phyloP scores from a whole-genome alignment of 2,888 invertebrate species.

The Epirrhoe alternata region DNA sequence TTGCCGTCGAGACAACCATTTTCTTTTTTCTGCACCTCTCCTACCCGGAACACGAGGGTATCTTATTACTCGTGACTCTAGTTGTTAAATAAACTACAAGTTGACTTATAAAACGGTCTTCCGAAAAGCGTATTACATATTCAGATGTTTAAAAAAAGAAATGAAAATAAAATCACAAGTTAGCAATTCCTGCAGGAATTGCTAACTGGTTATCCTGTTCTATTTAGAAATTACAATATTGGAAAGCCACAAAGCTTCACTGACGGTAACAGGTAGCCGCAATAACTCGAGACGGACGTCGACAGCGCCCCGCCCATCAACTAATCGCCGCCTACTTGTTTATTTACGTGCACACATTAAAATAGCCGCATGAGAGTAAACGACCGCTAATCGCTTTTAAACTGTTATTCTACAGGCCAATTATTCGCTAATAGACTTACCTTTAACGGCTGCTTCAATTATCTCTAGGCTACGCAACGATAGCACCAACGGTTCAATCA shows the following conservation, averaged over 20 bases:
- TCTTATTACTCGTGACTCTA: neutral
- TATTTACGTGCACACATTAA: slow-evolving; percentile 62
- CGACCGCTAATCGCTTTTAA: slow-evolving; percentile 37
- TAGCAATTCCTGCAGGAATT: no score
- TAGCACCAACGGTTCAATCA: slow-evolving; percentile 70
- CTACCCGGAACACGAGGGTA: neutral
- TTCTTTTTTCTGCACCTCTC: neutral
- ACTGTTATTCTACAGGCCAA: slow-evolving; percentile 36
- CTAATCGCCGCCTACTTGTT: slow-evolving; percentile 79
- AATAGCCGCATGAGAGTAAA: slow-evolving; percentile 44
- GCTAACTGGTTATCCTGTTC: slow-evolving; percentile 17
- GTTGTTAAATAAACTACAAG: neutral
- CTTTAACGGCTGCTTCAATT: slow-evolving; percentile 75
- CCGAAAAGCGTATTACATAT: no score
- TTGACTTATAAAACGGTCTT: neutral
- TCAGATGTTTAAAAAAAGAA: no score
- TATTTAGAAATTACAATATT: slow-evolving; percentile 43
- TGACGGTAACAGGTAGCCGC: slow-evolving; percentile 54
- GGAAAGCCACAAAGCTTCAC: slow-evolving; percentile 43
- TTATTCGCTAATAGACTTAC: slow-evolving; percentile 53
- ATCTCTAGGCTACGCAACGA: slow-evolving; percentile 69
- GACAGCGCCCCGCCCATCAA: slow-evolving; percentile 64
- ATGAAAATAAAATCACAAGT: neutral
- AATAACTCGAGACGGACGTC: slow-evolving; percentile 54
- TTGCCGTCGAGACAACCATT: slow-evolving; percentile 1